Evolutionary conservation across 1,140 invertebrate genomes (phyloP).

Genomic region (Thaumetopoea pityocampa): DNA sequence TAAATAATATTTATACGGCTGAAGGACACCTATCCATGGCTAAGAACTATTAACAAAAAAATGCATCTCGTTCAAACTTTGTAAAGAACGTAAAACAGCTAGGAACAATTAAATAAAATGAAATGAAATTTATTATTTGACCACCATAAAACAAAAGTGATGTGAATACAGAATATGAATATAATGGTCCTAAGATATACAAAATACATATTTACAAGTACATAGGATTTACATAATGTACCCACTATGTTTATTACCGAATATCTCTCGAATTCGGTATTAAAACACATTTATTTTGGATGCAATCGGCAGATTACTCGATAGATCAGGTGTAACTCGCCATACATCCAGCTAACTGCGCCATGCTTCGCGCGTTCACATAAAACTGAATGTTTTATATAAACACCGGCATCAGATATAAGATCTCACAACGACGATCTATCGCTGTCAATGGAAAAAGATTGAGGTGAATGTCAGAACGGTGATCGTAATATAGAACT

Average conservation of each 20-base stretch:
- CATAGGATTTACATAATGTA: neutral
- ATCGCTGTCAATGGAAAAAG: slow-evolving; percentile 19
- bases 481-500: too few species aligned
- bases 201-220: too few species aligned
- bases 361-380: slow-evolving; percentile 34
- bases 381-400: slow-evolving; percentile 53
- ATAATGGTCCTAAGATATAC: too few species aligned
- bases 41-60: too few species aligned
- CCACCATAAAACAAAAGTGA: too few species aligned
- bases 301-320: slow-evolving; percentile 39
- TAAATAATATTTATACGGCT: too few species aligned
- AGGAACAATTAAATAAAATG: too few species aligned
- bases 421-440: slow-evolving; percentile 19
- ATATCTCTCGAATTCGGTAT: neutral
- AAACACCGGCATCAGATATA: slow-evolving; percentile 21
- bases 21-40: too few species aligned
- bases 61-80: too few species aligned
- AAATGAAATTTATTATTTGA: too few species aligned
- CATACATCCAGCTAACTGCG: slow-evolving; percentile 43
- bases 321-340: slow-evolving; percentile 37
- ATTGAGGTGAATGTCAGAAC: slow-evolving; percentile 5
- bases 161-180: too few species aligned
- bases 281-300: slow-evolving; percentile 6
- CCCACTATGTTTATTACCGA: neutral
- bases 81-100: too few species aligned